These are phyloP conservation scores for Peromyscus aztecus DNA, from an alignment of 2,797 vertebrate genomes.

Conservation along the genomic window DNA sequence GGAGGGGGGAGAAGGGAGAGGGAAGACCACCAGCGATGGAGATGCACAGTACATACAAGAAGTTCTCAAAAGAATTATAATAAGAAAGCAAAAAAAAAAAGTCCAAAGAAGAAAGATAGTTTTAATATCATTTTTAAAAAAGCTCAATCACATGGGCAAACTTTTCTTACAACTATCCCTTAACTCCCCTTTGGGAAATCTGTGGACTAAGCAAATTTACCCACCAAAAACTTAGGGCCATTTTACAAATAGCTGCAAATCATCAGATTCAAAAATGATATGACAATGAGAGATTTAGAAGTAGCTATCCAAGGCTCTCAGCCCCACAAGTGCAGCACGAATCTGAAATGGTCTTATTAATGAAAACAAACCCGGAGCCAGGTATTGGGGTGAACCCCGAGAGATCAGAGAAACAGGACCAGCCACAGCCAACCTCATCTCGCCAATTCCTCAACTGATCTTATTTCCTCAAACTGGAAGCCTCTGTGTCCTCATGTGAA, in stretches of 20 bases:
- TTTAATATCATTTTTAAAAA: not conserved
- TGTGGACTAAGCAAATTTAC: not conserved
- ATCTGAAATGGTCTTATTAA: no score
- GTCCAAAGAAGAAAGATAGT: not conserved
- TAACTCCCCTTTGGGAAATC: slow-evolving; percentile 24
- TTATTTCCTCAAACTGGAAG: no score
- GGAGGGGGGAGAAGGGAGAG: not conserved
- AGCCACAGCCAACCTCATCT: no score
- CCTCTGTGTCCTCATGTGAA: no score
- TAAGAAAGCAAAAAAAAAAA: not conserved
- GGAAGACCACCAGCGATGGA: not conserved
- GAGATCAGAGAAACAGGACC: no score
- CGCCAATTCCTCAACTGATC: no score
- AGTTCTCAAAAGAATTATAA: not conserved
- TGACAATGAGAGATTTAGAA: not conserved
- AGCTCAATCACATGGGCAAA: not conserved
- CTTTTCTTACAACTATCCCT: not conserved
- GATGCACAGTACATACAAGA: not conserved
- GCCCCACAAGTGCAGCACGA: not conserved
- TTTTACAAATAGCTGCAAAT: slow-evolving; percentile 38
- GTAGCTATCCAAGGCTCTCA: not conserved
- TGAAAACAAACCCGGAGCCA: no score
- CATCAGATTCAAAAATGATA: not conserved
- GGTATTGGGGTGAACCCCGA: no score
- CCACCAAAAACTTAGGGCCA: not conserved